Conservation (phyloP, 2,888 invertebrate genomes). For the Oscheius myriophilus region DNA sequence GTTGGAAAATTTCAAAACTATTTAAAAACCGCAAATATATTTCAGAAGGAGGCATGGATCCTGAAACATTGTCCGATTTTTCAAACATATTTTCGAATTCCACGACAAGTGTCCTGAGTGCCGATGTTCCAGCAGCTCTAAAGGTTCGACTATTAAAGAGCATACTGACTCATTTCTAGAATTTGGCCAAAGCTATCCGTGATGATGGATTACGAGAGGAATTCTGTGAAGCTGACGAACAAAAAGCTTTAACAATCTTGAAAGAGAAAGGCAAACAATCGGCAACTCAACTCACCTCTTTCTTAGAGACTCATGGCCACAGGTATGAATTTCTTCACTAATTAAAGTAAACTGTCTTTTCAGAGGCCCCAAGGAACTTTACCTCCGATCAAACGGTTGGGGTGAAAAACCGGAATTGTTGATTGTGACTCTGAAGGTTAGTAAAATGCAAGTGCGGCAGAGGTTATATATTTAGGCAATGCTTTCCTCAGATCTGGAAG, state of each 20-base stretch:
- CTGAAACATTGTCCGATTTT: slow-evolving; percentile 80
- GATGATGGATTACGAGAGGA: slow-evolving; percentile 42
- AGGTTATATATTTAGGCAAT: slow-evolving; percentile 13
- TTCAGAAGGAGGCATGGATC: slow-evolving; percentile 75
- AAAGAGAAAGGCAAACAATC: slow-evolving; percentile 35
- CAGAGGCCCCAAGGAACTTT: slow-evolving; percentile 76
- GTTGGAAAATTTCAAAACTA: too few species aligned
- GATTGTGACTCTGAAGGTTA: slow-evolving; percentile 78
- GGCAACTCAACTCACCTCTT: slow-evolving; percentile 74
- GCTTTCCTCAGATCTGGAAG: slow-evolving; percentile 13
- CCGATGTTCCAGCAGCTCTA: slow-evolving; percentile 79
- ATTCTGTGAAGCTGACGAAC: slow-evolving; percentile 49
- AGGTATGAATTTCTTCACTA: slow-evolving; percentile 70
- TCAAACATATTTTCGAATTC: slow-evolving; percentile 78
- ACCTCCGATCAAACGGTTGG: slow-evolving; percentile 79
- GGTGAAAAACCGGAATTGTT: slow-evolving; percentile 77
- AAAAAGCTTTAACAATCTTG: slow-evolving; percentile 53
- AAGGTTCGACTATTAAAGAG: slow-evolving; percentile 57
- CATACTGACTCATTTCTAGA: slow-evolving; percentile 33
- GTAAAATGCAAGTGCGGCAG: background rate
- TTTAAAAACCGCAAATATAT: background rate
- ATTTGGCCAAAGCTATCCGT: slow-evolving; percentile 53
- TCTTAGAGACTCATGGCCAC: slow-evolving; percentile 81
- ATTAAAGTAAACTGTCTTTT: background rate
- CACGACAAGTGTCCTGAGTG: slow-evolving; percentile 80